Base-by-base conservation (phyloP, 2,797 vertebrate species). In the Poeciliopsis turneri region DNA sequence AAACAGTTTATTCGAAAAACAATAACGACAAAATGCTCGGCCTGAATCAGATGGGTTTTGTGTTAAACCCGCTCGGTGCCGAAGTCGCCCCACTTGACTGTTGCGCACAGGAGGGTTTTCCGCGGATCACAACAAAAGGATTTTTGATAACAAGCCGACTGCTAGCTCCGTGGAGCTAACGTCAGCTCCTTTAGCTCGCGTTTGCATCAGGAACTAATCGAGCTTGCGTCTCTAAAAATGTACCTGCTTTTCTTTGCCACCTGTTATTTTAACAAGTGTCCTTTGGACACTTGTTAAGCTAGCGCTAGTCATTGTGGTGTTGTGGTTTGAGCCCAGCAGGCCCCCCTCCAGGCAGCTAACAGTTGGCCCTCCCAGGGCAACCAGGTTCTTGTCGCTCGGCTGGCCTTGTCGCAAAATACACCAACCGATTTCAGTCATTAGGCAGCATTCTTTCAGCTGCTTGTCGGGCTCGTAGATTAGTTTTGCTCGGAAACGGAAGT, bases 91-190 rank as follows among this genome's bases (percentile, higher is more conserved):
- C 77, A 82, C 86, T 79, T 71, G 83, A 90, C 90, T 92, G 90
- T 90, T 93, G 92, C 90, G 88, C 90, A 81, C 57, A 20, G 90
- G 84, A 91, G 85, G 76, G 39, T 90, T 91, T 87, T 90, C 83
- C 78, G 75, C 78, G 86, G 90, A 93, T 93, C 89, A 94, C 90
- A 94, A 95, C 94, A 95, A 95, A 94, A 94, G 94, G 93, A 94
- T 93, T 93, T 89, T 90, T 91, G 93, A 91, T 89, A 92, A 91
- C 92, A 93, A 92, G 91, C 92, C 91, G 88, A 78, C 80, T 81
- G 92, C 86, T 92, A 93, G 92, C 91, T 81, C 25, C 20, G n/a
- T 69, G 9, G 49, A 68, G 93, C 92, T 94, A 93, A 84, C 79
- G 81, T 64, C 91, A 90, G 90, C 90, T 76, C 18, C 59, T 69